phyloP scores from a whole-genome alignment of 2,797 vertebrate genomes.

The Trichosurus vulpecula region DNA sequence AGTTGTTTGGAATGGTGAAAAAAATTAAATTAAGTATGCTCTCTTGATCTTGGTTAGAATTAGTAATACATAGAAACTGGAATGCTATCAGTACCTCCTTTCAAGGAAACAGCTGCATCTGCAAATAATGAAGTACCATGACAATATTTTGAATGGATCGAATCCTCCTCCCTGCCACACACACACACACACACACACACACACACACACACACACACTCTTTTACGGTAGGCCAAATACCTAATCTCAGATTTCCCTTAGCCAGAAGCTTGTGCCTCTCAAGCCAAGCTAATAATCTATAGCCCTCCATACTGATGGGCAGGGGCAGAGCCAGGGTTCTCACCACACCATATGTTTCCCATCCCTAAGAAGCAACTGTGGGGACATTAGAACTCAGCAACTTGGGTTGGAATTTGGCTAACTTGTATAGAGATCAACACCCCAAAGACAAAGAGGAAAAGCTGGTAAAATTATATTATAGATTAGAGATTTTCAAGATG shows the following conservation, averaged over 20 bases:
- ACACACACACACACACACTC: not conserved
- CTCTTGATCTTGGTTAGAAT: slow-evolving; percentile 28
- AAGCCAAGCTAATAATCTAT: not conserved
- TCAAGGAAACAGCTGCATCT: not conserved
- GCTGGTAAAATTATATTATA: not conserved
- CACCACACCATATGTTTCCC: not conserved
- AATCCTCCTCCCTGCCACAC: not conserved
- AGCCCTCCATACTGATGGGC: not conserved
- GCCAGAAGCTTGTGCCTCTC: not conserved
- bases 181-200: not conserved
- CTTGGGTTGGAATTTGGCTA: not conserved
- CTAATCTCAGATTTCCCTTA: not conserved
- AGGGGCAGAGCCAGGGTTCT: not conserved
- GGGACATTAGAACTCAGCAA: not conserved
- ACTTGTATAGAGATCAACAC: too few relatives aligned
- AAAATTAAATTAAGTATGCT: not conserved
- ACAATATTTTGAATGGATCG: not conserved
- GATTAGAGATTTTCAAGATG: not conserved
- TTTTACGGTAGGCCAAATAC: not conserved
- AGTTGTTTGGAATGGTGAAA: not conserved
- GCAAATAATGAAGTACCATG: not conserved
- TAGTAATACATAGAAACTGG: slow-evolving; percentile 8
- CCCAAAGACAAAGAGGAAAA: not conserved
- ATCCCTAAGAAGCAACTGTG: not conserved
- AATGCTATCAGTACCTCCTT: slow-evolving; percentile 22